phyloP scores from a whole-genome alignment of 2,888 invertebrate species.

The Eupithecia insigniata region DNA sequence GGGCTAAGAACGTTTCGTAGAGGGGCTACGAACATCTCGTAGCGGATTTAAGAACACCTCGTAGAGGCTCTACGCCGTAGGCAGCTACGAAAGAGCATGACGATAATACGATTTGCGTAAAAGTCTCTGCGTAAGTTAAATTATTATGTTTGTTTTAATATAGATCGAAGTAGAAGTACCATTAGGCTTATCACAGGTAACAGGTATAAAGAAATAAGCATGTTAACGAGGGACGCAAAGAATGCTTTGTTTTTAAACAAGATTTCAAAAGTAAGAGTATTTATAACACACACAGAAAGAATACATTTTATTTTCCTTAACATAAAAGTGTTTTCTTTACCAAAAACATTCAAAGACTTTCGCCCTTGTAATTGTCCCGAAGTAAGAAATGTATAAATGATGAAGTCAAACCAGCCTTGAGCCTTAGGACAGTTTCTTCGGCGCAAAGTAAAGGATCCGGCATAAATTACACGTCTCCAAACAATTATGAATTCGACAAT shows the following conservation, averaged over 20 bases:
- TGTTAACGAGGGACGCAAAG: background rate
- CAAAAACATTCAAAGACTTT: slow-evolving; percentile 14
- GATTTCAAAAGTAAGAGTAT: slow-evolving; percentile 10
- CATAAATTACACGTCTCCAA: slow-evolving; percentile 14
- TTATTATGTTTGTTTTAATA: background rate
- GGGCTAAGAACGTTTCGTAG: background rate
- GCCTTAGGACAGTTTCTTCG: slow-evolving; percentile 6
- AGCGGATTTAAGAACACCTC: slow-evolving; percentile 16
- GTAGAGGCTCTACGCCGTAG: slow-evolving; percentile 23
- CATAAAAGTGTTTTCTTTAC: slow-evolving; percentile 22
- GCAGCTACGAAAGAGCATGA: slow-evolving; percentile 21
- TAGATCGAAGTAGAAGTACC: background rate
- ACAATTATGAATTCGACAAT: slow-evolving; percentile 1
- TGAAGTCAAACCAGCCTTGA: slow-evolving; percentile 19
- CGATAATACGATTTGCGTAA: background rate
- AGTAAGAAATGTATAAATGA: slow-evolving; percentile 32
- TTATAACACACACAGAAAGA: slow-evolving; percentile 5
- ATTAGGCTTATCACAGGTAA: background rate
- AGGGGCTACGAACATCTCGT: slow-evolving; percentile 7
- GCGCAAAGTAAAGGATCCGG: slow-evolving; percentile 18
- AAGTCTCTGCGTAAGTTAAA: background rate
- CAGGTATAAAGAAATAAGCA: background rate
- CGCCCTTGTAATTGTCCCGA: slow-evolving; percentile 26
- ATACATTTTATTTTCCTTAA: slow-evolving; percentile 10
- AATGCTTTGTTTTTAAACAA: slow-evolving; percentile 6